Conservation (phyloP, 2,113 vertebrate genomes). For the Sinocyclocheilus rhinocerous region DNA sequence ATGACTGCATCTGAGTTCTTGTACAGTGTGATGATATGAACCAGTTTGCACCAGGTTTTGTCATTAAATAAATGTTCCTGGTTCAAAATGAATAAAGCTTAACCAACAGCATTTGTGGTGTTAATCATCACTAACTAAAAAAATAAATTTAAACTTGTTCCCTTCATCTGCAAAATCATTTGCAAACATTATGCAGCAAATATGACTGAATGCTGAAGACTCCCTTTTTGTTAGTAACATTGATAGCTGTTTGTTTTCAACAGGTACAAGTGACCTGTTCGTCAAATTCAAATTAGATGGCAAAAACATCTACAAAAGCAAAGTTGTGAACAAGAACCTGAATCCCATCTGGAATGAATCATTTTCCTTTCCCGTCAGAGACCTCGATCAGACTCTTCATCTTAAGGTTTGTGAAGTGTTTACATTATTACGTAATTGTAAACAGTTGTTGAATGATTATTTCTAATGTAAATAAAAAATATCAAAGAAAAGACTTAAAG, state of each 20-base stretch:
- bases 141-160: background rate
- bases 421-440: background rate
- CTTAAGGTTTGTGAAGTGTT: constrained; percentile 79
- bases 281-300: constrained; percentile 95
- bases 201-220: background rate
- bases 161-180: background rate
- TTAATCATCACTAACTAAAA: background rate
- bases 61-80: background rate
- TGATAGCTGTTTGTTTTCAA: constrained; percentile 34
- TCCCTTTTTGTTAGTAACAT: background rate
- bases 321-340: constrained; percentile 90
- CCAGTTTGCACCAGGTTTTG: background rate
- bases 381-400: constrained; percentile 81
- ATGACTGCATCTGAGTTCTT: background rate
- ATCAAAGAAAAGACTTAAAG: background rate
- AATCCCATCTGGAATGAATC: constrained; percentile 94
- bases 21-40: background rate
- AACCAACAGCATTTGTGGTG: background rate
- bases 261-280: constrained; percentile 93
- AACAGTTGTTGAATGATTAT: background rate
- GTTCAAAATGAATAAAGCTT: background rate
- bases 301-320: constrained; percentile 96
- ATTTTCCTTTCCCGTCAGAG: constrained; percentile 86
- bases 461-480: background rate
- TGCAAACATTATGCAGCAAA: background rate